Conservation (phyloP, 2,888 invertebrate species). For the Monopis laevigella region DNA sequence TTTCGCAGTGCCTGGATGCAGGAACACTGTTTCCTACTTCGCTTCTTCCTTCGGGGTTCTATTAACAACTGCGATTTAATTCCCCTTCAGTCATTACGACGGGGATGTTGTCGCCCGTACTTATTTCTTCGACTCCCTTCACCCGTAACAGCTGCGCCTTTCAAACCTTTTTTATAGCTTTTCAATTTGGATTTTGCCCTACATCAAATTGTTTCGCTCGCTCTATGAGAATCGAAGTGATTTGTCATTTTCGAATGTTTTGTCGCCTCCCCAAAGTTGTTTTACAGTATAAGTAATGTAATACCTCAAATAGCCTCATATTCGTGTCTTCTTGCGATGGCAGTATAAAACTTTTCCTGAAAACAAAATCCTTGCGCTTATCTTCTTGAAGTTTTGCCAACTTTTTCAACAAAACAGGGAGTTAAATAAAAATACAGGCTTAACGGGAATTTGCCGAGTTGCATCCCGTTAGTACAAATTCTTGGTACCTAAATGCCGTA, state of each 20-base stretch:
- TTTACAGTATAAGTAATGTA: too few relatives aligned
- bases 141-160: constrained; percentile 27
- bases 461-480: constrained; percentile 22
- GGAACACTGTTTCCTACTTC: constrained; percentile 7
- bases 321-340: neutral
- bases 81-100: constrained; percentile 22
- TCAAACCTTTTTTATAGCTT: neutral
- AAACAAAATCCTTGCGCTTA: constrained; percentile 7
- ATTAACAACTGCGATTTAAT: constrained; percentile 25
- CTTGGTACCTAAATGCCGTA: constrained; percentile 24
- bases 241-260: too few relatives aligned
- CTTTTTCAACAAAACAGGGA: constrained; percentile 17
- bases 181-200: neutral
- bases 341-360: constrained; percentile 1
- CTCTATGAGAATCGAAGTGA: too few relatives aligned
- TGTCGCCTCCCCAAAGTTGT: too few relatives aligned
- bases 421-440: constrained; percentile 19
- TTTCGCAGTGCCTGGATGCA: too few relatives aligned
- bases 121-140: constrained; percentile 25
- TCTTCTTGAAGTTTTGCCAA: constrained; percentile 17
- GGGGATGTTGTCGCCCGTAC: constrained; percentile 22
- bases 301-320: neutral
- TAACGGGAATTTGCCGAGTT: constrained; percentile 20
- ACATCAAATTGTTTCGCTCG: neutral
- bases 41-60: constrained; percentile 22